A percentile compares a stretch with the other conserved stretches of the same genome.
These are phyloP conservation scores for Drosophila paranaensis DNA, from an alignment of 2,888 invertebrate species.

Conservation along the genomic window DNA sequence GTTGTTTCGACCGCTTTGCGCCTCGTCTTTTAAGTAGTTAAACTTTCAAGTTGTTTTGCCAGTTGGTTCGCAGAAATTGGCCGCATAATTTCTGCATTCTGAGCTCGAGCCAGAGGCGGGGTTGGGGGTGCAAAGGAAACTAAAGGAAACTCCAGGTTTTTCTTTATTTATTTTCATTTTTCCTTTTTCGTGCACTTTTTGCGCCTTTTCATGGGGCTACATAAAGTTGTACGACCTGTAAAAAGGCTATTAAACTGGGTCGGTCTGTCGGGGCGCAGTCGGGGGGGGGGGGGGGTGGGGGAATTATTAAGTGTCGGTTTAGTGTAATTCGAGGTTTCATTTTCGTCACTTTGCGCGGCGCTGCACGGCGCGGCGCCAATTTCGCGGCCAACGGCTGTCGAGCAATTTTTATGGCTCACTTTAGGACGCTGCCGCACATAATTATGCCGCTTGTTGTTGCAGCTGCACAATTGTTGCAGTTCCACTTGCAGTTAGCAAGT, in stretches of 20 bases:
- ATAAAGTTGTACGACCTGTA: constrained; percentile 79
- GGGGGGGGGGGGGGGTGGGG: constrained; percentile 12
- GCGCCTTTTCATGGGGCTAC: constrained; percentile 32
- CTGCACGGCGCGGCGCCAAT: constrained; percentile 60
- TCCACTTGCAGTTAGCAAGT: constrained; percentile 24
- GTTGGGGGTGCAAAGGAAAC: constrained; percentile 5
- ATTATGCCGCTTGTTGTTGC: constrained; percentile 60
- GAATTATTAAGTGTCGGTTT: constrained; percentile 81
- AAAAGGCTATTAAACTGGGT: constrained; percentile 77
- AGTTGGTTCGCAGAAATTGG: constrained; percentile 55
- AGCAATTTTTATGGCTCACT: constrained; percentile 67
- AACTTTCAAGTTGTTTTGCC: constrained; percentile 44
- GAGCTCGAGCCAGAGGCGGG: constrained; percentile 6
- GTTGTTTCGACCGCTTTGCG: neutral
- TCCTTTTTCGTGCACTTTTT: neutral
- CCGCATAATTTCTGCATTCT: constrained; percentile 54
- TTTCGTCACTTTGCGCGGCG: constrained; percentile 74
- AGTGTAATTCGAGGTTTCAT: constrained; percentile 80
- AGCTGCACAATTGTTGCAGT: constrained; percentile 40
- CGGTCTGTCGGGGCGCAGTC: constrained; percentile 1
- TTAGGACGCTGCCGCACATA: constrained; percentile 55
- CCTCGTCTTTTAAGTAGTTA: constrained; percentile 24
- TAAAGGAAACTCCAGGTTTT: constrained; percentile 13
- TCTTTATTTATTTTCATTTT: constrained; percentile 35
- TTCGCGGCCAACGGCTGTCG: constrained; percentile 51